Base-by-base conservation (phyloP, 35 echinoderm and acorn worm genomes). In the Chiridota heheva region DNA sequence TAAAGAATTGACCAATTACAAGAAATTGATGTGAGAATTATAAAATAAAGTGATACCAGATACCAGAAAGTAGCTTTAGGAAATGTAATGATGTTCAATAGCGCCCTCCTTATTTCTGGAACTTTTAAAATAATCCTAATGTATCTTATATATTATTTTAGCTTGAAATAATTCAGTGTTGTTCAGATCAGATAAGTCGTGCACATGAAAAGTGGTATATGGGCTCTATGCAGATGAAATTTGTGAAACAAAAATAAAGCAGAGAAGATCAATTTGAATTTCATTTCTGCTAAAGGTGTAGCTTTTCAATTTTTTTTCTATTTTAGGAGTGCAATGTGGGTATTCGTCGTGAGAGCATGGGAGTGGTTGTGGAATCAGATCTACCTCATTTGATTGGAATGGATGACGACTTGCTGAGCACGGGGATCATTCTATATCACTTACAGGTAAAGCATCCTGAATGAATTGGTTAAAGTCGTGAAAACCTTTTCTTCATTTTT, bases 371-470 rank as follows among this genome's bases (percentile, higher is more conserved):
- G 31, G 95, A 98, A 63, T 98, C 95, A 18, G 95, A 98, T 79
- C 60, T 98, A 67, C 95, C 95, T 81, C 95, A 98, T 89, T 89
- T 98, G 2, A 88, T 98, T 44, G 89, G 95, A n/a, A 91, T 98
- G 78, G 85, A 88, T 68, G 89, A 92, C 77, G 89, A 92, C 44
- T 55, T 92, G 27, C 69, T 92, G 38, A 89, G 89, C 62, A 98
- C 88, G 51, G 95, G 95, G 6, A 91, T 98, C 26, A 92, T 98
- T 16, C 82, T 98, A 3, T 98, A 98, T 80, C 95, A 98, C 51
- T 73, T 98, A 45, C 91, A 91, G 95, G 95, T 92, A 6, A 58
- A n/a, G n/a, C n/a, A n/a, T n/a, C n/a, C 47, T 44, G 35, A 2
- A 44, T 44, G 18, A n/a, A 12, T n/a, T n/a, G 47, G n/a, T 8